Evolutionary conservation across 2,888 invertebrate genomes (phyloP).

Genomic region (Eupeodes latifasciatus): DNA sequence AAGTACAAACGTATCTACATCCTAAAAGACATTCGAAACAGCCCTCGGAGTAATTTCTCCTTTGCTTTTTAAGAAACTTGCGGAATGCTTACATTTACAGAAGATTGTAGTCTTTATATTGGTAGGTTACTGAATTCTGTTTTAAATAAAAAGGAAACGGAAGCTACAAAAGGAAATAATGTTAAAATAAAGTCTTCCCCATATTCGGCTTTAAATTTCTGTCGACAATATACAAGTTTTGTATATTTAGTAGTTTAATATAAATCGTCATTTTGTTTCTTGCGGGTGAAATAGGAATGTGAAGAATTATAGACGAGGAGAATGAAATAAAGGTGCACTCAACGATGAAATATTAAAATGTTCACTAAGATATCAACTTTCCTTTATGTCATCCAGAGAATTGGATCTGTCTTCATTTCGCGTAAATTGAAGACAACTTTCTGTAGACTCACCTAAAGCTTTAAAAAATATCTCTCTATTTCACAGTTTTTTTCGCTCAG

Average conservation of each 20-base stretch:
- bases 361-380: constrained; percentile 68
- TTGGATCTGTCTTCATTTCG: constrained; percentile 73
- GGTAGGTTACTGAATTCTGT: background rate
- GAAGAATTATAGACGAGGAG: background rate
- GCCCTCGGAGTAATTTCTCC: constrained; percentile 53
- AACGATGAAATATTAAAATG: constrained; percentile 74
- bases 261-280: constrained; percentile 38
- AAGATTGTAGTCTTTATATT: constrained; percentile 40
- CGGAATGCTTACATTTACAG: constrained; percentile 64
- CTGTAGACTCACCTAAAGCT: constrained; percentile 70
- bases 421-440: constrained; percentile 75
- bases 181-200: constrained; percentile 67
- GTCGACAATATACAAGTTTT: background rate
- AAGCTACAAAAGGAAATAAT: constrained; percentile 59
- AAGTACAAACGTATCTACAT: constrained; percentile 20
- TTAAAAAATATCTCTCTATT: constrained; percentile 54
- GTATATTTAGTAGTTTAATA: background rate
- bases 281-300: constrained; percentile 43
- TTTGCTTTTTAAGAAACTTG: constrained; percentile 52
- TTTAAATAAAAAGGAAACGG: constrained; percentile 39
- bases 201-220: constrained; percentile 44
- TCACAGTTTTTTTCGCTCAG: constrained; percentile 1
- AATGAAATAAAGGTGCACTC: constrained; percentile 43
- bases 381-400: constrained; percentile 62
- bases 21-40: constrained; percentile 39